phyloP scores from a whole-genome alignment of 2,113 vertebrate species.

The Bettongia penicillata region DNA sequence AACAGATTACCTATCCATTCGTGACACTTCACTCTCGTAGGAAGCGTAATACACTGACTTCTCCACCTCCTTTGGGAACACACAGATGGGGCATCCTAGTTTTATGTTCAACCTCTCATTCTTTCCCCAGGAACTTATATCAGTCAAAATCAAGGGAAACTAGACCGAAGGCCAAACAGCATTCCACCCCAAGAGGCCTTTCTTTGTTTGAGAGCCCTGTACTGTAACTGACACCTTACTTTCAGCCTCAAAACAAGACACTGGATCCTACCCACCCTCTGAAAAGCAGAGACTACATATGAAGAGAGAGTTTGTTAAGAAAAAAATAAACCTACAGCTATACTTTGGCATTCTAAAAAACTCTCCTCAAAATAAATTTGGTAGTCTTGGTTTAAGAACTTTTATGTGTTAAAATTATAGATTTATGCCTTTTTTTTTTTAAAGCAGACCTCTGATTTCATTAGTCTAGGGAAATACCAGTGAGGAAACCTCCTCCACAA shows the following conservation, averaged over 20 bases:
- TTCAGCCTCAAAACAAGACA: constrained; percentile 67
- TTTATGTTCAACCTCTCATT: constrained; percentile 49
- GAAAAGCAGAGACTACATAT: constrained; percentile 54
- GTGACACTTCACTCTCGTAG: background rate
- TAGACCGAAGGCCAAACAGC: constrained; percentile 32
- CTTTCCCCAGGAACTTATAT: constrained; percentile 49
- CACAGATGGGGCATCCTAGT: constrained; percentile 28
- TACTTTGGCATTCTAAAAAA: constrained; percentile 62
- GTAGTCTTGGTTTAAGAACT: background rate
- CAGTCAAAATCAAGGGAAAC: constrained; percentile 16
- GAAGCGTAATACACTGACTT: constrained; percentile 22
- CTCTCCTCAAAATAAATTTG: constrained; percentile 43
- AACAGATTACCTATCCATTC: background rate
- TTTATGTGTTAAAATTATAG: background rate
- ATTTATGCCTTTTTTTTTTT: background rate
- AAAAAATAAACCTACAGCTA: constrained; percentile 70
- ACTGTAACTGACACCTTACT: constrained; percentile 69
- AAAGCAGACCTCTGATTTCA: background rate
- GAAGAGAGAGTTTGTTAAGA: constrained; percentile 55
- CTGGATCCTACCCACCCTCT: constrained; percentile 65
- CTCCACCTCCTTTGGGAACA: constrained; percentile 34
- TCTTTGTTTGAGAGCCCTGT: constrained; percentile 60
- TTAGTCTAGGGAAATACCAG: background rate
- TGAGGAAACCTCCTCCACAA: background rate
- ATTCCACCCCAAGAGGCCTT: constrained; percentile 46